Evolutionary conservation across 2,888 invertebrate species (phyloP), one percentile per base, ranked within the genome.

Genomic region (Cepaea hortensis): DNA sequence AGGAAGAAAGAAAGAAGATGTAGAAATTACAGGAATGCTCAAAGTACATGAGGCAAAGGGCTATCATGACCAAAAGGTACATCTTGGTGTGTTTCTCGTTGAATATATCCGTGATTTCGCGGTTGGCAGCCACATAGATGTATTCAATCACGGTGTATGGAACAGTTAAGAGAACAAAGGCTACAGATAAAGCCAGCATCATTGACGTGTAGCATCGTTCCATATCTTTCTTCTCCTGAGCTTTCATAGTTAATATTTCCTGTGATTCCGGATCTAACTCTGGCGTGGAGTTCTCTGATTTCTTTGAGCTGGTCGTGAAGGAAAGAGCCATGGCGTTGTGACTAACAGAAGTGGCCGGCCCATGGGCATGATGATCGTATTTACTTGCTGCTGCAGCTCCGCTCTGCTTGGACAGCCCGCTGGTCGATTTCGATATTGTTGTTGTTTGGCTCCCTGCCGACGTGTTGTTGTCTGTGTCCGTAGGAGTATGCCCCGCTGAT

Each of bases 11-110:
- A 55, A 81, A 85, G 72, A 70, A 85, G 75, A 85, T 55, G 75
- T 81, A 85, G 75, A 85, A 85, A 20, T 85, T 85, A 81, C 68
- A 72, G 23, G 79, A 79, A 23, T 85, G 85, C 20, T 73, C 65
- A 20, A 72, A 46, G 73, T 85, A 81, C 72, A 85, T 85, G 18
- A 81, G 35, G 46, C 62, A 13, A 0, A 75, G 62, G n/a, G 81
- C 72, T 70, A 81, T 48, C 15, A 81, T 55, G n/a, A 81, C 61
- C 15, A 85, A 13, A 20, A 85, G 73, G 61, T 85, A 61, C 61
- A 81, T 80, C 79, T 68, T 50, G 55, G 79, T 48, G 18, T 84
- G 84, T 11, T 70, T 48, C 70, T 85, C 72, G n/a, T 79, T 55
- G 15, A 62, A 70, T 15, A 70, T 72, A 20, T 85, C 79, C 7